Evolutionary conservation across 2,797 vertebrate genomes (phyloP).

Genomic region (Rhynchotus rufescens): DNA sequence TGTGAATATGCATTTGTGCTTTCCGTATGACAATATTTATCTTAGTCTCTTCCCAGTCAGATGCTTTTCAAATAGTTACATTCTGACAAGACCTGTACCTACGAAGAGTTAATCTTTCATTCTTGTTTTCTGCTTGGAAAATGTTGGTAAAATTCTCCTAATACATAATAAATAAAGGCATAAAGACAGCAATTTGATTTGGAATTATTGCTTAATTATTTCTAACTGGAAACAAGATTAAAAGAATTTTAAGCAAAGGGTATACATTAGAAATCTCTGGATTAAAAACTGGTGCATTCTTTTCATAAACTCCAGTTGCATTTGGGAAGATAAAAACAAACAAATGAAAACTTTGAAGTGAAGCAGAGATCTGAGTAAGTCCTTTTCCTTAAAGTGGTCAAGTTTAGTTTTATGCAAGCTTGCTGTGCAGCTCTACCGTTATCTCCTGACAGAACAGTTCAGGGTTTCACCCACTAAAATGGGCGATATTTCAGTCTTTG

Average conservation of each 20-base stretch:
- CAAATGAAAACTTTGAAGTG: not conserved
- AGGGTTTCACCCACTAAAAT: not conserved
- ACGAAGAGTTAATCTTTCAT: not conserved
- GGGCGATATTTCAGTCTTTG: not conserved
- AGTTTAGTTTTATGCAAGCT: not conserved
- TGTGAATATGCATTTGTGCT: not conserved
- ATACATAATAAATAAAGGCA: constrained; percentile 5
- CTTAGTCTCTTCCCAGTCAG: not conserved
- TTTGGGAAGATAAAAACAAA: not conserved
- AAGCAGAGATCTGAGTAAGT: not conserved
- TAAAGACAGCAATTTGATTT: not conserved
- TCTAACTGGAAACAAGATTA: not conserved
- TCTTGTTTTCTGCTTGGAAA: not conserved
- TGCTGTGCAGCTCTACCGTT: not conserved
- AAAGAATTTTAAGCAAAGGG: not conserved
- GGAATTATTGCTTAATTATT: not conserved
- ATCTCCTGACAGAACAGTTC: not conserved
- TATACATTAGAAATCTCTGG: not conserved
- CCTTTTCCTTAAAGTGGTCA: not conserved
- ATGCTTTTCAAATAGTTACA: not conserved
- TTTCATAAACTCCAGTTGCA: not conserved
- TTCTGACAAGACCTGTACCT: not conserved
- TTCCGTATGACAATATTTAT: not conserved
- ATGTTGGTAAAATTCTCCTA: not conserved
- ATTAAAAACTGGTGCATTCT: not conserved